phyloP scores from a whole-genome alignment of 2,888 invertebrate genomes.

The Operophtera brumata region DNA sequence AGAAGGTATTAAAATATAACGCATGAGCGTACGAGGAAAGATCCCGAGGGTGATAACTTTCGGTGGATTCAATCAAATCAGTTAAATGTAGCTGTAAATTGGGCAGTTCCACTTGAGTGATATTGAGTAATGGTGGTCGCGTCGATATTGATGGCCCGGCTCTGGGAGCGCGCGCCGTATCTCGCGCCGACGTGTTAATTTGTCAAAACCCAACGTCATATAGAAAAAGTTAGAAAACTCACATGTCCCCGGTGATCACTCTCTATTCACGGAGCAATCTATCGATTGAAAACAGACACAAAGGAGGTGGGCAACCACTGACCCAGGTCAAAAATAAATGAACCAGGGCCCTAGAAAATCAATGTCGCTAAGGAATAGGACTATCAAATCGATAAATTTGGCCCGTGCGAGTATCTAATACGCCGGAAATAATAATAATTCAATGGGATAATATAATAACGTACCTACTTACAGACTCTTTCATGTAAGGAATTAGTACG shows the following conservation, averaged over 20 bases:
- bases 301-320: too few relatives aligned
- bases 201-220: conserved; percentile 69
- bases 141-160: conserved; percentile 69
- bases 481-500: too few relatives aligned
- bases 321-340: too few relatives aligned
- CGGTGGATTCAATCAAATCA: conserved; percentile 74
- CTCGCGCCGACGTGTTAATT: conserved; percentile 68
- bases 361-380: conserved; percentile 5
- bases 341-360: neutral
- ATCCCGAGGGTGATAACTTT: conserved; percentile 59
- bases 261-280: conserved; percentile 26
- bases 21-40: conserved; percentile 38
- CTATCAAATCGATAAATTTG: neutral
- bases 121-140: conserved; percentile 74
- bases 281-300: conserved; percentile 25
- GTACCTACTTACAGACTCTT: neutral
- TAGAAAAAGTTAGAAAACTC: conserved; percentile 59
- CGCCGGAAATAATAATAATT: conserved; percentile 14
- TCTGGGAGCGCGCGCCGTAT: conserved; percentile 54
- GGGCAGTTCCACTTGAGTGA: conserved; percentile 75
- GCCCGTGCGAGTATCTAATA: neutral
- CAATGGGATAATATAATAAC: conserved; percentile 8
- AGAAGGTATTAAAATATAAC: conserved; percentile 25
- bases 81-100: conserved; percentile 79
- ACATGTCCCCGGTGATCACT: conserved; percentile 36